phyloP scores from a whole-genome alignment of 1,140 invertebrate species.

The Plutomurus gul region DNA sequence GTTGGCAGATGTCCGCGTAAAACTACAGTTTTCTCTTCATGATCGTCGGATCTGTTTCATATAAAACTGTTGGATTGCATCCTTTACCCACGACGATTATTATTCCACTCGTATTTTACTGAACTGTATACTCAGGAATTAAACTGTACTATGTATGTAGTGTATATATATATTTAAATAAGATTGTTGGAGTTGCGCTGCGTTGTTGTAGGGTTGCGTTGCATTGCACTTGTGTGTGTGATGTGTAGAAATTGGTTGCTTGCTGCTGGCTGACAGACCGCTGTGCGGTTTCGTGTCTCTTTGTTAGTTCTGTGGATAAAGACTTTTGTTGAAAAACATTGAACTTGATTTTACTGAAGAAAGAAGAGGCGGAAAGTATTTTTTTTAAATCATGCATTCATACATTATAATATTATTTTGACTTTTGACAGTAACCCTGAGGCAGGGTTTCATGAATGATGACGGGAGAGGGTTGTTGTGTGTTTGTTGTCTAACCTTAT shows the following conservation, averaged over 20 bases:
- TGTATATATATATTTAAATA: too few relatives aligned
- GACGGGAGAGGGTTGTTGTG: not conserved
- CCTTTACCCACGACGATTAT: too few relatives aligned
- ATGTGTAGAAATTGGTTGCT: not conserved
- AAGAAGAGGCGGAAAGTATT: slow-evolving; percentile 9
- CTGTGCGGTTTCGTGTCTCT: slow-evolving; percentile 7
- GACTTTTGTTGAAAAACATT: not conserved
- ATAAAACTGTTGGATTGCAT: too few relatives aligned
- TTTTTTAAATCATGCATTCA: slow-evolving; percentile 30
- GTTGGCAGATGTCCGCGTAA: too few relatives aligned
- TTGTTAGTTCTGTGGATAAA: slow-evolving; percentile 10
- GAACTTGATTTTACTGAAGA: slow-evolving; percentile 31
- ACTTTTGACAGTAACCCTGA: slow-evolving; percentile 42
- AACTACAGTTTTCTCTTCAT: too few relatives aligned
- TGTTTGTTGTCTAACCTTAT: not conserved
- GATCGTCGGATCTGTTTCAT: too few relatives aligned
- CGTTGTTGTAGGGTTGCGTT: not conserved
- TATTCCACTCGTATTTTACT: too few relatives aligned
- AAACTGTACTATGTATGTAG: not conserved
- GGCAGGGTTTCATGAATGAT: not conserved
- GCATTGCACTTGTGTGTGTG: not conserved
- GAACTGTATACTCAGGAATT: not conserved
- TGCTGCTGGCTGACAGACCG: not conserved
- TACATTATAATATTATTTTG: slow-evolving; percentile 40
- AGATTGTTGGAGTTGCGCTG: too few relatives aligned